These are phyloP conservation scores for Nematolebias whitei DNA, from an alignment of 2,113 vertebrate species.

Conservation along the genomic window DNA sequence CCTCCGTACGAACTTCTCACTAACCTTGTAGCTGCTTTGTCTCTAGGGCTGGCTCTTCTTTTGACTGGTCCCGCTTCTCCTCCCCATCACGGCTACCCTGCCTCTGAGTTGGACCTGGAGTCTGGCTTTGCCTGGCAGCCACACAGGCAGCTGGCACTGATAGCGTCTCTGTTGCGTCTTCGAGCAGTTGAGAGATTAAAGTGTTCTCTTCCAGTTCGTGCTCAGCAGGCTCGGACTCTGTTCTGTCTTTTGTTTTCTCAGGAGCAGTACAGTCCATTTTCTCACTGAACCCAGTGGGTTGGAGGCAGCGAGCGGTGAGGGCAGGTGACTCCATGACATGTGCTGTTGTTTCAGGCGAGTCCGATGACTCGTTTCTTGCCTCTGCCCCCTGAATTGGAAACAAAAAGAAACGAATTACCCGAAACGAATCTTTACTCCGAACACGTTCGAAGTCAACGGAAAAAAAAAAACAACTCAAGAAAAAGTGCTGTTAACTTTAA, in stretches of 20 bases:
- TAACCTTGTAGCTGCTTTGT: slow-evolving; percentile 81
- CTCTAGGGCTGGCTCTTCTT: slow-evolving; percentile 81
- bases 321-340: slow-evolving; percentile 14
- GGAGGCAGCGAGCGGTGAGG: slow-evolving; percentile 21
- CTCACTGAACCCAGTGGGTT: slow-evolving; percentile 9
- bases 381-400: slow-evolving; percentile 42
- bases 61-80: slow-evolving; percentile 84
- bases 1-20: not conserved
- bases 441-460: not conserved
- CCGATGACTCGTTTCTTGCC: slow-evolving; percentile 25
- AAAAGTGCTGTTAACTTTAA: not conserved
- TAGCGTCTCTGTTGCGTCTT: slow-evolving; percentile 7
- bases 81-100: slow-evolving; percentile 52
- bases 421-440: not conserved
- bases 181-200: slow-evolving; percentile 32
- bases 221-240: slow-evolving; percentile 33
- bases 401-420: not conserved
- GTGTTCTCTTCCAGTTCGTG: slow-evolving; percentile 33
- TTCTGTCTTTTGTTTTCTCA: slow-evolving; percentile 16
- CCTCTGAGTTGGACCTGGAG: not conserved
- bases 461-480: too few relatives aligned
- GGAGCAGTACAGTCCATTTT: not conserved
- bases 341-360: slow-evolving; percentile 16
- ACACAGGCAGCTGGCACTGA: not conserved
- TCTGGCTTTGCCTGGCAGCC: slow-evolving; percentile 12